Base-by-base conservation (phyloP, 2,113 vertebrate genomes). In the Conger conger region DNA sequence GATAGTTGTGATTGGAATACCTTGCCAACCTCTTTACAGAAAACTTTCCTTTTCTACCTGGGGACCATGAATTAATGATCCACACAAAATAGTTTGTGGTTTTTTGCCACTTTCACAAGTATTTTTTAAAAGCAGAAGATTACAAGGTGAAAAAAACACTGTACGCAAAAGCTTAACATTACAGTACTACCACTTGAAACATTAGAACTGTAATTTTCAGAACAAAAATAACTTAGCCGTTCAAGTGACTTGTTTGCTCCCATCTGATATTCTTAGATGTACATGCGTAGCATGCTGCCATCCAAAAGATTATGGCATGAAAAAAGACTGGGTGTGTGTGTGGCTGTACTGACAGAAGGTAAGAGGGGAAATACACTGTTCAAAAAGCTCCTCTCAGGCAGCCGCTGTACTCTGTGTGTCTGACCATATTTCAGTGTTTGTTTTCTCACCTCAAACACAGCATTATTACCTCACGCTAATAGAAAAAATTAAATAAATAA, bases 131-230 rank as follows among this genome's bases (percentile, higher is more conserved):
- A 35, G 76, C 76, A 38, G 37, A 30, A 83, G 73, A 76, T 83
- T 35, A 76, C 89, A 93, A 93, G 88, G 91, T 92, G 88, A 91
- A 92, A 92, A 90, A 84, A 45, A 40, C 42, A 86, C 84, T 16
- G 86, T 86, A 89, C 90, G 84, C 87, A 80, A 81, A 83, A 82
- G 85, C 83, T 42, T n/a, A 82, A 82, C 87, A 86, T 80, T 54
- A 38, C 27, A 79, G 53, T 45, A 83, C 82, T 85, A 82, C 84
- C 83, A 89, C 90, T 89, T 91, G 91, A 92, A 95, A 95, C 90
- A 93, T 91, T 93, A 89, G 88, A 93, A 88, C 92, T 96, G 82
- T 94, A 95, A 95, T 95, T 95, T 95, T 92, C 91, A 73, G 86
- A 87, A 91, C 91, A 90, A 90, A 95, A 95, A 95, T 95, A 95